A percentile compares a stretch with the other conserved stretches of the same genome.
These are phyloP conservation scores for Sterna hirundo DNA, from an alignment of 2,113 vertebrate genomes.

Conservation along the genomic window DNA sequence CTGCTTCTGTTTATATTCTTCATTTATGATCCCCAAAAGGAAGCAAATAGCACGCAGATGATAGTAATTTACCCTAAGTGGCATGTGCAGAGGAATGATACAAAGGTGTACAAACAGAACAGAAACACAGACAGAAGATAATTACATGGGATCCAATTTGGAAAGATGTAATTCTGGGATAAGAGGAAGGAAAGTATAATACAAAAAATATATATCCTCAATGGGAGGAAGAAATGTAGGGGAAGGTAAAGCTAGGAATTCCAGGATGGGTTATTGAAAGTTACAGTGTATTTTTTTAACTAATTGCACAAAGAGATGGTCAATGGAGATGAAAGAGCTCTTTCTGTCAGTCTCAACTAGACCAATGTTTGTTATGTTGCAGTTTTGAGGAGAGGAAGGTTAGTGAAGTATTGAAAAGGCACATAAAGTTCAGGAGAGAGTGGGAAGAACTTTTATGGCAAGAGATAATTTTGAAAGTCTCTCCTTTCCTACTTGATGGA, in stretches of 20 bases:
- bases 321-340: background rate
- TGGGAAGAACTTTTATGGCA: background rate
- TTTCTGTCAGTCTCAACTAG: background rate
- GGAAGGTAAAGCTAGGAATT: background rate
- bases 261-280: background rate
- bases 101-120: background rate
- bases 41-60: background rate
- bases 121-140: background rate
- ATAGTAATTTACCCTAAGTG: background rate
- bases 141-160: background rate
- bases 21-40: background rate
- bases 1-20: constrained; percentile 1
- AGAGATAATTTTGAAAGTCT: background rate
- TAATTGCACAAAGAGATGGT: background rate
- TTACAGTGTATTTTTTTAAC: background rate
- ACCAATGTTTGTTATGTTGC: background rate
- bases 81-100: background rate
- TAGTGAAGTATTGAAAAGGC: background rate
- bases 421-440: background rate
- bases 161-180: background rate
- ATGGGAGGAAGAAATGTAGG: background rate
- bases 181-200: background rate
- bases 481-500: background rate
- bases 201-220: background rate
- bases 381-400: background rate